Percentiles rank a stretch among this genome's conserved stretches.
These are phyloP conservation scores for Bettongia penicillata DNA, from an alignment of 2,113 vertebrate species.

Conservation along the genomic window DNA sequence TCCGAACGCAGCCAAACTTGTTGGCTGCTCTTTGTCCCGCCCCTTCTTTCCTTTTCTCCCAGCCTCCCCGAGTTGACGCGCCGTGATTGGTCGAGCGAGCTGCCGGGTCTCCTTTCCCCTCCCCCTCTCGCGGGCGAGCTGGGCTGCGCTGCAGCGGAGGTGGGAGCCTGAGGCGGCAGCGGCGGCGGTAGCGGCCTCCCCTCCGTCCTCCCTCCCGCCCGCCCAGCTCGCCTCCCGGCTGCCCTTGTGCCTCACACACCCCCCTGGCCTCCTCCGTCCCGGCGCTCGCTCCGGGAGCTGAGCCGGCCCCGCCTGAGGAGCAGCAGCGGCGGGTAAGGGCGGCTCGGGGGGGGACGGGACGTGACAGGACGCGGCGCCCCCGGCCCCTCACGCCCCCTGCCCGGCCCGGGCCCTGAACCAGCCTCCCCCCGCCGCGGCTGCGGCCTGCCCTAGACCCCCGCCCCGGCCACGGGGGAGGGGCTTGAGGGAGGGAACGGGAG, in stretches of 20 bases:
- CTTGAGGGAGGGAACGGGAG: neutral
- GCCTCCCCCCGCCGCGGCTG: neutral
- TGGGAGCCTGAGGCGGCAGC: neutral
- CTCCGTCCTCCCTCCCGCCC: neutral
- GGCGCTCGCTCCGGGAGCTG: neutral
- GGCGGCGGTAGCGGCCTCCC: neutral
- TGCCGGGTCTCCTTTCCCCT: neutral
- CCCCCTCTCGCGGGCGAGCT: slow-evolving; percentile 23
- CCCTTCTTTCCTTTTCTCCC: neutral
- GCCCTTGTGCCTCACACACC: slow-evolving; percentile 4
- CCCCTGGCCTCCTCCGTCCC: neutral
- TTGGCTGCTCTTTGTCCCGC: slow-evolving; percentile 40
- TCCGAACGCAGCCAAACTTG: slow-evolving; percentile 58
- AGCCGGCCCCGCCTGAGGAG: slow-evolving; percentile 10
- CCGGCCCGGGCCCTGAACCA: neutral
- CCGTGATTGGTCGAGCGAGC: neutral
- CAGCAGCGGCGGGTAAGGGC: neutral
- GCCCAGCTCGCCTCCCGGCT: slow-evolving; percentile 17
- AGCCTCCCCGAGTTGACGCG: neutral
- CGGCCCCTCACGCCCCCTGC: neutral
- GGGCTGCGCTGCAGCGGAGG: slow-evolving; percentile 61
- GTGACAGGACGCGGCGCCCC: neutral
- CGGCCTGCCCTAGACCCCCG: slow-evolving; percentile 12
- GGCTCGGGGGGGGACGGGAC: neutral
- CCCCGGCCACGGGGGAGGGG: neutral